A percentile compares a stretch with the other conserved stretches of the same genome.
Evolutionary conservation across 92 coral and sea anemone species (phyloP).

Genomic region (Hydrozoanthus gracilis): DNA sequence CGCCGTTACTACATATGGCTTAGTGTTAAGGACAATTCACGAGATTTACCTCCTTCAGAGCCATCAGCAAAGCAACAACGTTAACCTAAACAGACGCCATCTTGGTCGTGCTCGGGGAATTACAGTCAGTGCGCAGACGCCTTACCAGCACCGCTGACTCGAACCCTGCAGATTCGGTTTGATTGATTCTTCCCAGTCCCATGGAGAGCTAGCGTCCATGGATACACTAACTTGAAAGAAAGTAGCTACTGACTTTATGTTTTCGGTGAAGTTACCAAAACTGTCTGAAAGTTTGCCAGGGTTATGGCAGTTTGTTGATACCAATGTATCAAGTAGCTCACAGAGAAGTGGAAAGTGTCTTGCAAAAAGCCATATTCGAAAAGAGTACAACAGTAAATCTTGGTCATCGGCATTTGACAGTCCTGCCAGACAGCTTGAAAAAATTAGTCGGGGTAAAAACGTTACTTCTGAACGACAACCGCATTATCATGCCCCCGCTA

Average conservation of each 20-base stretch:
- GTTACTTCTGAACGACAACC: constrained; percentile 84
- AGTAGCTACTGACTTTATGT: neutral
- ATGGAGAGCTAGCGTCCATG: too few species aligned
- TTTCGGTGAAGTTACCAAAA: neutral
- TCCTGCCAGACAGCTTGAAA: constrained; percentile 81
- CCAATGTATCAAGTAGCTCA: constrained; percentile 87
- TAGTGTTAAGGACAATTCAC: neutral
- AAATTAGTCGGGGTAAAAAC: constrained; percentile 71
- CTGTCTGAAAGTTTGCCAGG: neutral
- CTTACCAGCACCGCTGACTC: constrained; percentile 26
- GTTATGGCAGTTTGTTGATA: neutral
- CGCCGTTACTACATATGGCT: neutral
- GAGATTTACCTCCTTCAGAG: neutral
- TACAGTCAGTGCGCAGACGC: constrained; percentile 19
- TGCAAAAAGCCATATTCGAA: constrained; percentile 68
- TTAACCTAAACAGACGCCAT: constrained; percentile 41
- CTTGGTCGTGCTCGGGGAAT: neutral
- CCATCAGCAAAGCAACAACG: constrained; percentile 27
- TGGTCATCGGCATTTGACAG: constrained; percentile 91
- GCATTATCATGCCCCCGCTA: constrained; percentile 95
- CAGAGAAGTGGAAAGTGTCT: constrained; percentile 79
- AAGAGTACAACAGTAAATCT: constrained; percentile 74
- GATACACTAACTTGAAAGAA: too few species aligned
- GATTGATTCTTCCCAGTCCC: neutral
- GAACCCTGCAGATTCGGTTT: neutral